These are phyloP conservation scores for Parazoanthus atlanticus DNA, from an alignment of 92 coral and sea anemone genomes.

Conservation along the genomic window DNA sequence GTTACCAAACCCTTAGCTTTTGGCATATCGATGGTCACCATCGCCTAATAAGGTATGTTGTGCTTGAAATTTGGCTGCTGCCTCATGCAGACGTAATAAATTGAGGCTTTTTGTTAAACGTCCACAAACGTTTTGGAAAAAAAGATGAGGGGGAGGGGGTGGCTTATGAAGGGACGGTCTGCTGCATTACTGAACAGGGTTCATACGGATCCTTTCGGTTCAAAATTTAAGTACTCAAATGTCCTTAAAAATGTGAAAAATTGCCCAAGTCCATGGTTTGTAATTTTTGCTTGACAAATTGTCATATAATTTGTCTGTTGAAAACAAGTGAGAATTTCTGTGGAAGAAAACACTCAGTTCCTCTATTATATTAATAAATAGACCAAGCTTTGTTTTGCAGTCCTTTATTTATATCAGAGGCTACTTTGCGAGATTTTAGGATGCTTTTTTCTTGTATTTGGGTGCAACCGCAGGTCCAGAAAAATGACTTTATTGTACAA, in stretches of 20 bases:
- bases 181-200: too few species aligned
- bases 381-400: not conserved
- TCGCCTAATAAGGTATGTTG: conserved; percentile 52
- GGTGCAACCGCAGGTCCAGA: not conserved
- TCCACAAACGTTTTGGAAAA: too few species aligned
- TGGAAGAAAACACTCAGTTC: not conserved
- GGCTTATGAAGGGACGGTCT: too few species aligned
- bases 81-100: too few species aligned
- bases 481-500: not conserved
- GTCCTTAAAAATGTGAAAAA: too few species aligned
- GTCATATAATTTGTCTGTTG: not conserved
- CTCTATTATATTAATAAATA: not conserved
- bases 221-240: too few species aligned
- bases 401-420: conserved; percentile 2
- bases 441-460: not conserved
- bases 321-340: not conserved
- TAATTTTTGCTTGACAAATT: not conserved
- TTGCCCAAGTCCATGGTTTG: too few species aligned
- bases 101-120: too few species aligned
- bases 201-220: too few species aligned
- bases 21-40: conserved; percentile 57
- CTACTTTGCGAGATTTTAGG: conserved; percentile 10
- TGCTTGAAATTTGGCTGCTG: too few species aligned
- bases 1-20: conserved; percentile 48
- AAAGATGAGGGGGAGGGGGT: too few species aligned